A percentile compares a stretch with the other conserved stretches of the same genome.
phyloP scores from a whole-genome alignment of 1,140 invertebrate genomes.

The Oedothorax gibbosus region DNA sequence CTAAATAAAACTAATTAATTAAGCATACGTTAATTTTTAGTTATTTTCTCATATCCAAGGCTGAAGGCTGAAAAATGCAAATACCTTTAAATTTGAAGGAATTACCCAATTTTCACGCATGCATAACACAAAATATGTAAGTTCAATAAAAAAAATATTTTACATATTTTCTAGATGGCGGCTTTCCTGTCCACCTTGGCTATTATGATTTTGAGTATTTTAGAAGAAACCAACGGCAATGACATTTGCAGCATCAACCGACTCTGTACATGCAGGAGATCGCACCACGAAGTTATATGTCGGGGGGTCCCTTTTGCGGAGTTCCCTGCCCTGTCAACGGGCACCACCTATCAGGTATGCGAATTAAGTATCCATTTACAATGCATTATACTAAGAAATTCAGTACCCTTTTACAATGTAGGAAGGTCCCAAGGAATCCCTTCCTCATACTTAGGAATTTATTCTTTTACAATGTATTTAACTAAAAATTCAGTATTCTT shows the following conservation, averaged over 20 bases:
- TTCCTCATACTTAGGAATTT: no score
- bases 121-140: background rate
- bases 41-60: background rate
- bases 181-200: conserved; percentile 28
- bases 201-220: conserved; percentile 39
- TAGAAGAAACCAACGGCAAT: background rate
- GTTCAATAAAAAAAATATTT: background rate
- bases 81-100: background rate
- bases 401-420: no score
- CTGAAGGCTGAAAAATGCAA: no score
- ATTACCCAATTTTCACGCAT: background rate
- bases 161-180: conserved; percentile 19
- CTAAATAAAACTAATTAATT: no score
- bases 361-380: no score
- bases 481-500: no score
- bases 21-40: background rate
- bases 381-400: no score
- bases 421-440: no score
- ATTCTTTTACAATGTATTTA: no score
- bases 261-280: conserved; percentile 75
- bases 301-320: conserved; percentile 74
- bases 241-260: conserved; percentile 74
- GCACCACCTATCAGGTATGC: conserved; percentile 71
- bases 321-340: conserved; percentile 72
- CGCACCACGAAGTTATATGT: conserved; percentile 72